phyloP scores from a whole-genome alignment of 2,113 vertebrate genomes.

The Myotis yumanensis region DNA sequence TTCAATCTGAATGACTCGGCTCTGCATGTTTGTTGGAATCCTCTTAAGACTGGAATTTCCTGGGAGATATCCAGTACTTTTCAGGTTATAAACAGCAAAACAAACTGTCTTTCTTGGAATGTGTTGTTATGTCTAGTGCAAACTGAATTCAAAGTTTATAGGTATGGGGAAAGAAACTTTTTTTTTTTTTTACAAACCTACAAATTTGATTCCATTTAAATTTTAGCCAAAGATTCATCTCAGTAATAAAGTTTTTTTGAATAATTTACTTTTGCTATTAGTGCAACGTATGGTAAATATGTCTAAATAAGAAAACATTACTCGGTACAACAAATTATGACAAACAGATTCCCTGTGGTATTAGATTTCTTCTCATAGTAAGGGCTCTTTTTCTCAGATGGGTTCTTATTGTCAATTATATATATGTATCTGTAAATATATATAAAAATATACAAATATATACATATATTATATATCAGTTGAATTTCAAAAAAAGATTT shows the following conservation, averaged over 20 bases:
- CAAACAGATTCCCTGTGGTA: background rate
- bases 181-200: background rate
- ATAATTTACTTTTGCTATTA: slow-evolving; percentile 8
- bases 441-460: background rate
- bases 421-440: background rate
- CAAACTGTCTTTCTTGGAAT: slow-evolving; percentile 59
- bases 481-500: background rate
- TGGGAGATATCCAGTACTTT: slow-evolving; percentile 72
- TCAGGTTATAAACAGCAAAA: slow-evolving; percentile 68
- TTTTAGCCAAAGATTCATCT: slow-evolving; percentile 40
- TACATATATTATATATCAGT: slow-evolving; percentile 9
- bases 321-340: background rate
- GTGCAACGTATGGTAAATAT: slow-evolving; percentile 22
- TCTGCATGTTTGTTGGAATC: slow-evolving; percentile 74
- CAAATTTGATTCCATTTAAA: slow-evolving; percentile 49
- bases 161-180: slow-evolving; percentile 27
- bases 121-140: slow-evolving; percentile 60
- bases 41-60: slow-evolving; percentile 75
- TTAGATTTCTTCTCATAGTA: background rate
- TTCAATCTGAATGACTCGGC: slow-evolving; percentile 65
- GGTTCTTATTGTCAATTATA: background rate
- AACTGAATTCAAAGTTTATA: slow-evolving; percentile 61
- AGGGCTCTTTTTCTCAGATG: background rate
- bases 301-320: slow-evolving; percentile 33
- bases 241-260: background rate